These are phyloP conservation scores for Sebastes hopkinsi DNA, from an alignment of 2,797 vertebrate species.

Conservation along the genomic window DNA sequence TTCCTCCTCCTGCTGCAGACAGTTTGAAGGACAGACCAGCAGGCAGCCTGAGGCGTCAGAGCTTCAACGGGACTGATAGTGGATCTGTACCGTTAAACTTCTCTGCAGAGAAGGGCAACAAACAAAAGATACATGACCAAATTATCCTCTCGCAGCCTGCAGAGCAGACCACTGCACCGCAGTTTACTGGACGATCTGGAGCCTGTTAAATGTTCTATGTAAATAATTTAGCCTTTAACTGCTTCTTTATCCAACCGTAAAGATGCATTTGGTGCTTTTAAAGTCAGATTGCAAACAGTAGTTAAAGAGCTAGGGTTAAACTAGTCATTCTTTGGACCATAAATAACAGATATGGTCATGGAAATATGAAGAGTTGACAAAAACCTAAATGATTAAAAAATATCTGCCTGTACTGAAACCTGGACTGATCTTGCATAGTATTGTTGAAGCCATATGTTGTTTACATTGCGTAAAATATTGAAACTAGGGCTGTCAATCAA, in stretches of 20 bases:
- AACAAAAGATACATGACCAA: conserved; percentile 22
- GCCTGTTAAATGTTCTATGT: not conserved
- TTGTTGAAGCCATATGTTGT: not conserved
- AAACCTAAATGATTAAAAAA: not conserved
- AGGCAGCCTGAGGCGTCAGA: not conserved
- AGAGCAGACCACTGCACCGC: not conserved
- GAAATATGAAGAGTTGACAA: not conserved
- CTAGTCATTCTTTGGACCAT: not conserved
- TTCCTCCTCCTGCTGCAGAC: not conserved
- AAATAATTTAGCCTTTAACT: conserved; percentile 11
- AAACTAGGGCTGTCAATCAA: no score
- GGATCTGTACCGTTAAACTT: not conserved
- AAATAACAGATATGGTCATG: not conserved
- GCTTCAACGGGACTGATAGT: not conserved
- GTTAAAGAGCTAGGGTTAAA: not conserved
- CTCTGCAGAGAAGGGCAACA: not conserved
- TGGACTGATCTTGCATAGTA: not conserved
- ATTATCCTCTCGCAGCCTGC: not conserved
- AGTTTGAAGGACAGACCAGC: not conserved
- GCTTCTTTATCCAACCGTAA: not conserved
- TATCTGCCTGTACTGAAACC: not conserved
- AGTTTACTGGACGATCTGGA: not conserved
- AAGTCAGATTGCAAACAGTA: not conserved
- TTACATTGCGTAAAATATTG: no score
- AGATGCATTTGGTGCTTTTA: not conserved